Evolutionary conservation across 2,888 invertebrate species (phyloP).

Genomic region (Drosophila mettleri): DNA sequence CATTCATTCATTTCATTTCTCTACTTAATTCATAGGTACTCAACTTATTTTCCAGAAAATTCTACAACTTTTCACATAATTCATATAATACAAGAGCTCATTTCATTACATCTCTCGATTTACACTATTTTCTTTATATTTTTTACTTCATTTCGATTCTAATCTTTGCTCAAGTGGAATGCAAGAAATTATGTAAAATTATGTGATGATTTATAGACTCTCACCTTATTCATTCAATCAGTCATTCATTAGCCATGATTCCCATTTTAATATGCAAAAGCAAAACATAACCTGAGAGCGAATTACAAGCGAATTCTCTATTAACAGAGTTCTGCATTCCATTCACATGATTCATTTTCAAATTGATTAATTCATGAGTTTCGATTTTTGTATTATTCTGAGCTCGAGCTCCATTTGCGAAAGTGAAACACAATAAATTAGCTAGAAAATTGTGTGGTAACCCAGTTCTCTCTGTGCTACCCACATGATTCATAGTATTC

Average conservation of each 20-base stretch:
- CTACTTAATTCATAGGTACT: not conserved
- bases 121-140: not conserved
- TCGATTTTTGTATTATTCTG: constrained; percentile 57
- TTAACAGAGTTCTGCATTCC: constrained; percentile 28
- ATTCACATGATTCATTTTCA: constrained; percentile 33
- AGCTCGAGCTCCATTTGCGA: constrained; percentile 34
- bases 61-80: not conserved
- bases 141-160: not conserved
- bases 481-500: not conserved
- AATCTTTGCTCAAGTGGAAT: not conserved
- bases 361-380: constrained; percentile 30
- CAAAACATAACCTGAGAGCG: not conserved
- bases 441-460: not conserved
- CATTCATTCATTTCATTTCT: not conserved
- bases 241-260: not conserved
- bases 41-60: not conserved
- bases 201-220: not conserved
- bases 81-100: not conserved
- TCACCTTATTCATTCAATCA: not conserved
- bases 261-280: not conserved
- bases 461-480: not conserved
- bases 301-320: constrained; percentile 8
- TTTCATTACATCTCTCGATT: not conserved
- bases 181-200: not conserved
- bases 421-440: constrained; percentile 5